Conservation (phyloP, 2,113 vertebrate genomes). For the Cyphomyrus discorhynchus region DNA sequence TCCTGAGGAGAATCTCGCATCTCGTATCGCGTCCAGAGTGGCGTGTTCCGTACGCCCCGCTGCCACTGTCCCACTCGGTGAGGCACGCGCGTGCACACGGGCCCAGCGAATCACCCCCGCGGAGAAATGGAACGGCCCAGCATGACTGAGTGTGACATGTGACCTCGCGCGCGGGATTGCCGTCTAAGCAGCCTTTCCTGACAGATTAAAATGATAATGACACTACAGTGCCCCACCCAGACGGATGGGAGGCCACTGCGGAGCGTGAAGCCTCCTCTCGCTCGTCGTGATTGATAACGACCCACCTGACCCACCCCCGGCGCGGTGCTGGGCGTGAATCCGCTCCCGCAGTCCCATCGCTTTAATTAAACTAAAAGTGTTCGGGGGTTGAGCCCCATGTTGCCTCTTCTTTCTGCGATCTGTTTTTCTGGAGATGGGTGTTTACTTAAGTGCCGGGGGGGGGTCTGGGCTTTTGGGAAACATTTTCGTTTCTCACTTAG, state of each 20-base stretch:
- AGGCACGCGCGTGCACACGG: not conserved
- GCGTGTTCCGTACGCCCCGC: not conserved
- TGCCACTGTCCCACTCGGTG: not conserved
- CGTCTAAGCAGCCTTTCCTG: constrained; percentile 36
- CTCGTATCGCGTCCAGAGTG: not conserved
- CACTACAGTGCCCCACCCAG: constrained; percentile 57
- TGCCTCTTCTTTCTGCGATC: not conserved
- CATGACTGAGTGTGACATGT: constrained; percentile 44
- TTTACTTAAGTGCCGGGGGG: not conserved
- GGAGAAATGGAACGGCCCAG: constrained; percentile 29
- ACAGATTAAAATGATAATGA: constrained; percentile 64
- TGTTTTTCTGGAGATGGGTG: not conserved
- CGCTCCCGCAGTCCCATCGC: constrained; percentile 33
- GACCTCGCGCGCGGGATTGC: constrained; percentile 26
- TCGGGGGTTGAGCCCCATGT: constrained; percentile 14
- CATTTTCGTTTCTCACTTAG: not conserved
- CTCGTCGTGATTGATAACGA: constrained; percentile 56
- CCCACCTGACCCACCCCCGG: constrained; percentile 51
- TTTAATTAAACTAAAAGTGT: constrained; percentile 42
- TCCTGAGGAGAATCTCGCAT: not conserved
- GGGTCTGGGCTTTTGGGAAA: not conserved
- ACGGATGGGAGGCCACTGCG: constrained; percentile 48
- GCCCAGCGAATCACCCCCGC: not conserved
- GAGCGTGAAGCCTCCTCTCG: constrained; percentile 8
- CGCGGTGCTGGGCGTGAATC: constrained; percentile 50